phyloP scores from a whole-genome alignment of 2,888 invertebrate species.

The Pristionchus japonicus region DNA sequence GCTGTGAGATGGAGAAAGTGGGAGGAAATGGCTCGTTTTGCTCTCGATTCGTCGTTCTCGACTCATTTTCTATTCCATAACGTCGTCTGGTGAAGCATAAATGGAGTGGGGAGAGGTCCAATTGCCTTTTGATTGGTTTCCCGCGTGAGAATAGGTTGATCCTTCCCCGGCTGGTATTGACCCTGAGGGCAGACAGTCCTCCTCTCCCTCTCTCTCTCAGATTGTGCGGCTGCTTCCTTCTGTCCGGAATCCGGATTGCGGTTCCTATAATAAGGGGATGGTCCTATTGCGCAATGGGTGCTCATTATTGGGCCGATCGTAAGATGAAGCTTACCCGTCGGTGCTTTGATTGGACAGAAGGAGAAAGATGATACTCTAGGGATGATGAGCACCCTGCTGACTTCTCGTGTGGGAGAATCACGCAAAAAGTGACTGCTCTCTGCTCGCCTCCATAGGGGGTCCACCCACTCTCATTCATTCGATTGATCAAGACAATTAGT shows the following conservation, averaged over 20 bases:
- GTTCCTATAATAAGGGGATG: slow-evolving; percentile 31
- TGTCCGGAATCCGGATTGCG: background rate
- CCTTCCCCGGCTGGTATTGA: background rate
- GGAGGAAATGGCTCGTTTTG: slow-evolving; percentile 6
- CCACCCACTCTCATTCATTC: background rate
- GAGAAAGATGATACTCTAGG: slow-evolving; percentile 30
- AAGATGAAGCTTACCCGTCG: background rate
- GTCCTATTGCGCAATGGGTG: slow-evolving; percentile 19
- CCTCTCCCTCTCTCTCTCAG: background rate
- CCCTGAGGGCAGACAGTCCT: background rate
- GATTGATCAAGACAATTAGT: slow-evolving; percentile 27
- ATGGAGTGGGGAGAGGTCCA: background rate
- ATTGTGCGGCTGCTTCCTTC: background rate
- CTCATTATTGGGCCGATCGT: background rate
- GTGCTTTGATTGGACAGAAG: slow-evolving; percentile 20
- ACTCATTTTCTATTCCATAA: slow-evolving; percentile 32
- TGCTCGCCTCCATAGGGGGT: background rate
- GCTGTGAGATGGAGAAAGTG: background rate
- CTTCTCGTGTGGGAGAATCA: background rate
- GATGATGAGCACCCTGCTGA: slow-evolving; percentile 24
- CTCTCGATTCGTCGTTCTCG: background rate
- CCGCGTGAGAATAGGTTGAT: background rate
- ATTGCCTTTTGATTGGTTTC: background rate
- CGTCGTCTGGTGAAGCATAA: background rate
- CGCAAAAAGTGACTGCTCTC: slow-evolving; percentile 3